These are phyloP conservation scores for Geopemphigus sp. DNA, from an alignment of 1,140 invertebrate species.

Conservation along the genomic window DNA sequence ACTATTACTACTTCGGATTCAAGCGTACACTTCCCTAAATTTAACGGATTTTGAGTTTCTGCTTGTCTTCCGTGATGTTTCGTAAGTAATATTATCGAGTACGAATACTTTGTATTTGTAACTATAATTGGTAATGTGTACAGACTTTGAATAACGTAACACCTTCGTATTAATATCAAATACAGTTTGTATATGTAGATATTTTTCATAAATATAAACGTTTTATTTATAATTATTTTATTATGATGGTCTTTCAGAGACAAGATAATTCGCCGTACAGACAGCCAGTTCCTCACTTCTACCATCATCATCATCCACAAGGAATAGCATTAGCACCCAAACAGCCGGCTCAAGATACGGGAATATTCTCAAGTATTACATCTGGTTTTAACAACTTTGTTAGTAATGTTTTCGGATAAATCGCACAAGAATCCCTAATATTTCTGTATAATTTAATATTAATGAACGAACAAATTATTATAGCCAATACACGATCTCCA, in stretches of 20 bases:
- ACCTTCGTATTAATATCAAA: background rate
- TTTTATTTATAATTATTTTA: constrained; percentile 25
- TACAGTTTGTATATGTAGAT: constrained; percentile 49
- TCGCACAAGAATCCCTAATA: background rate
- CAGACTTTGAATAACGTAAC: background rate
- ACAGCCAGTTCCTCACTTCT: constrained; percentile 55
- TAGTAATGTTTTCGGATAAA: constrained; percentile 70
- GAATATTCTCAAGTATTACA: constrained; percentile 72
- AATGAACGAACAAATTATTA: constrained; percentile 11
- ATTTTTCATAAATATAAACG: constrained; percentile 51
- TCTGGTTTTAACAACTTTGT: constrained; percentile 74
- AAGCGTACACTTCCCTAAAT: constrained; percentile 26
- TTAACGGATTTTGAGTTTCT: constrained; percentile 19
- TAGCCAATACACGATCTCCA: constrained; percentile 45
- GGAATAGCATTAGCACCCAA: constrained; percentile 55
- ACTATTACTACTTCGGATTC: constrained; percentile 18
- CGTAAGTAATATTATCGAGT: constrained; percentile 32
- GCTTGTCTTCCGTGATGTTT: background rate
- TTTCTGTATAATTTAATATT: constrained; percentile 14
- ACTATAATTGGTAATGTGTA: background rate
- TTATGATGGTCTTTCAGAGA: constrained; percentile 52
- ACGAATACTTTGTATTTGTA: constrained; percentile 10
- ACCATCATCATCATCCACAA: constrained; percentile 55
- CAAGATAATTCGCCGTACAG: constrained; percentile 53
- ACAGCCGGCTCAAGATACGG: constrained; percentile 54